These are phyloP conservation scores for Hermaeophaga mercurialis DNA, from an alignment of 2,888 invertebrate species.

Conservation along the genomic window DNA sequence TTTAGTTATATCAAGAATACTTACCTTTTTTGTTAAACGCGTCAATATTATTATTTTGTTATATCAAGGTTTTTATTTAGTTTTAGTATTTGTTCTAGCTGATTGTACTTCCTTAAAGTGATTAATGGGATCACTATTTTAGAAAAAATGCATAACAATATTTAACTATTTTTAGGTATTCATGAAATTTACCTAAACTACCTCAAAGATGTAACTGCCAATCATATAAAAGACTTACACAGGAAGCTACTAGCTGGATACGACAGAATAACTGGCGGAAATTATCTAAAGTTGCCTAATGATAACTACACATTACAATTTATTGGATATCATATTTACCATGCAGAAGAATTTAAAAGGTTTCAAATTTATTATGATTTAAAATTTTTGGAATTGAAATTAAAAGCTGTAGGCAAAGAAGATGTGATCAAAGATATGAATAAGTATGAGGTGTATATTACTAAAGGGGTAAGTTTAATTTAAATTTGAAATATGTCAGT, in stretches of 20 bases:
- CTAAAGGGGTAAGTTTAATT: slow-evolving; percentile 56
- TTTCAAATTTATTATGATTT: slow-evolving; percentile 71
- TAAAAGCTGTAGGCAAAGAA: slow-evolving; percentile 69
- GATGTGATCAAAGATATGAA: slow-evolving; percentile 71
- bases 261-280: slow-evolving; percentile 57
- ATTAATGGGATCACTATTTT: too few relatives aligned
- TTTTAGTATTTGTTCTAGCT: too few relatives aligned
- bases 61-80: too few relatives aligned
- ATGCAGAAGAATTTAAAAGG: slow-evolving; percentile 61
- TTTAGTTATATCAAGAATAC: too few relatives aligned
- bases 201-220: slow-evolving; percentile 58
- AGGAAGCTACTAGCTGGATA: slow-evolving; percentile 66
- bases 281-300: slow-evolving; percentile 66
- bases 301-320: slow-evolving; percentile 77
- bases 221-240: slow-evolving; percentile 62
- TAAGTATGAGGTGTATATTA: slow-evolving; percentile 66
- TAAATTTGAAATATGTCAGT: too few relatives aligned
- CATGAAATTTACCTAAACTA: slow-evolving; percentile 72
- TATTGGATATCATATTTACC: slow-evolving; percentile 71
- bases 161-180: too few relatives aligned
- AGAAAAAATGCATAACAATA: too few relatives aligned
- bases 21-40: too few relatives aligned
- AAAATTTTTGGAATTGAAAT: slow-evolving; percentile 72
- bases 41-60: too few relatives aligned
- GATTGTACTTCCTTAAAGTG: too few relatives aligned